Percentiles rank a stretch among this genome's conserved stretches.
Conservation (phyloP, 2,113 vertebrate species). For the Promerops cafer region DNA sequence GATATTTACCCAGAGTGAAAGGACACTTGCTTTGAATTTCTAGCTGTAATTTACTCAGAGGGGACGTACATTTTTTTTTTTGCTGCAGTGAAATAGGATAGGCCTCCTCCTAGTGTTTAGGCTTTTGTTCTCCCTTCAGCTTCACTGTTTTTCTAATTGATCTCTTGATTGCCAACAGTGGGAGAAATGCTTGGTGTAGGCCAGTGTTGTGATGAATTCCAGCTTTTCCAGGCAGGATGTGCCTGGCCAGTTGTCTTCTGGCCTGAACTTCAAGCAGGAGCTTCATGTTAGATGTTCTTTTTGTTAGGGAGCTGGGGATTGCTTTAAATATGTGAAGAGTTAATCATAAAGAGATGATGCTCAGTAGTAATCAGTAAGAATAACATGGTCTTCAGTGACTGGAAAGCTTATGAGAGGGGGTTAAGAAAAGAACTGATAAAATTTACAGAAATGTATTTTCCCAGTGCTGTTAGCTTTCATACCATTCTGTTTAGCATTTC, state of each 20-base stretch:
- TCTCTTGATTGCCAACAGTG: neutral
- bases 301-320: neutral
- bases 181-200: neutral
- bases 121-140: neutral
- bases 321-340: neutral
- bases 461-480: neutral
- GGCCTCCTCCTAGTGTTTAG: neutral
- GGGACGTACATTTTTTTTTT: neutral
- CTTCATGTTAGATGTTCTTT: neutral
- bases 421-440: neutral
- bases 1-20: neutral
- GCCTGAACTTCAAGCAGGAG: neutral
- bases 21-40: neutral
- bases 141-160: neutral
- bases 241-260: neutral
- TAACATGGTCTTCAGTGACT: neutral
- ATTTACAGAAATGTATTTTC: neutral
- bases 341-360: neutral
- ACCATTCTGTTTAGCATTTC: neutral
- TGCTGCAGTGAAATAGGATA: neutral
- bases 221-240: neutral
- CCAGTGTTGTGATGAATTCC: neutral
- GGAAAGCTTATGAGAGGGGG: neutral
- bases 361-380: neutral
- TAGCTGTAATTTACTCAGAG: neutral